Evolutionary conservation across 2,888 invertebrate genomes (phyloP), one percentile per base, ranked within the genome.

Genomic region (Drosophila buzzatii): DNA sequence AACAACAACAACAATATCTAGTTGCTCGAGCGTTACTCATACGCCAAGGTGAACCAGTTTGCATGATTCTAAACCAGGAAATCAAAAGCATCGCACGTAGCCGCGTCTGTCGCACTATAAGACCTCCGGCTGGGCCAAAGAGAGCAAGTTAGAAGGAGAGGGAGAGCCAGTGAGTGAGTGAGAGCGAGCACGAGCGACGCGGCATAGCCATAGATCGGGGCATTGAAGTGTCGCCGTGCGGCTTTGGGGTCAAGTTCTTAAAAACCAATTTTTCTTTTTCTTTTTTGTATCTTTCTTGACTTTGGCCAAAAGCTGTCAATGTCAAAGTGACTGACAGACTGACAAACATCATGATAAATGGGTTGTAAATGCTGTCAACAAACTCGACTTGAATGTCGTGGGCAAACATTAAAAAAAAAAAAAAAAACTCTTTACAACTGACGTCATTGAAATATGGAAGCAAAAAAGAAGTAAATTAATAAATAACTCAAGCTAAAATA

Each of bases 51-150:
- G 86, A 86, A 90, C 86, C 76, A 85, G 86, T 86, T 85, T 73
- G 85, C 85, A 88, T 82, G 83, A 90, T 86, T 86, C 85, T 86
- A 88, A 89, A 85, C 88, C 85, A 85, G 85, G 85, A 85, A 85
- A 85, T 85, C 80, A 67, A 65, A 49, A 49, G 69, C 73, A 73
- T 51, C 87, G 49, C 82, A 82, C 85, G 82, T 82, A 86, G 71
- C 72, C 68, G 71, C 86, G 80, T 82, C 83, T 73, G 58, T 56
- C 14, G 20, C 33, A 23, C 23, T 23, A 52, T 55, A 42, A 65
- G 44, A 72, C 58, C 76, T 75, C 76, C 61, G 58, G 42, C 49
- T 53, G 55, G 75, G 60, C 33, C 66, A 57, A 45, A 44, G 41
- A 44, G 49, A 31, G 18, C 2, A 7, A 18, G n/a, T 27, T 27